Evolutionary conservation across 2,113 vertebrate genomes (phyloP).

Genomic region (Rhinoderma darwinii): DNA sequence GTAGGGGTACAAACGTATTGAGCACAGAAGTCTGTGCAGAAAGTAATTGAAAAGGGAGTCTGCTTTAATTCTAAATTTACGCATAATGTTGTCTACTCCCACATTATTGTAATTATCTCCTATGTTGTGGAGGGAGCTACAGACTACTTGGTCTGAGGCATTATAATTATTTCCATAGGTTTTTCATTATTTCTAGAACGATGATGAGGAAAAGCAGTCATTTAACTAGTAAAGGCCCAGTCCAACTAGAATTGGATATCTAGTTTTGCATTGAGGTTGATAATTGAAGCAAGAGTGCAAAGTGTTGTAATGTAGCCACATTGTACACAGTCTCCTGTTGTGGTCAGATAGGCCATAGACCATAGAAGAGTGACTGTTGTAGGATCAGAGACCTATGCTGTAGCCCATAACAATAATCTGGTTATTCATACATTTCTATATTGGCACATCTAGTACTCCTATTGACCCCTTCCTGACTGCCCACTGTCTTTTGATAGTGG

Average conservation of each 20-base stretch:
- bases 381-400: too few species aligned
- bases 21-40: neutral
- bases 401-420: too few species aligned
- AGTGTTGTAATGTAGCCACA: too few species aligned
- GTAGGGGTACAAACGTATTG: conserved; percentile 28
- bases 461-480: too few species aligned
- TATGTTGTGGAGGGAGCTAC: neutral
- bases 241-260: too few species aligned
- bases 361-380: too few species aligned
- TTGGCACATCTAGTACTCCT: too few species aligned
- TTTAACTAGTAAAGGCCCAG: neutral
- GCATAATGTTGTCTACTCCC: conserved; percentile 17
- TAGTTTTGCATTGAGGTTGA: too few species aligned
- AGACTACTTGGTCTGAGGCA: neutral
- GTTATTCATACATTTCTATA: too few species aligned
- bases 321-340: too few species aligned
- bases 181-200: conserved; percentile 12
- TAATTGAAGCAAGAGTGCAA: neutral
- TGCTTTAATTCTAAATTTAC: conserved; percentile 33
- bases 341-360: too few species aligned
- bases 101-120: neutral
- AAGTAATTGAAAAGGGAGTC: conserved; percentile 52
- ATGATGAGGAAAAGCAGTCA: neutral
- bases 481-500: too few species aligned
- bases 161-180: neutral